A percentile compares a stretch with the other conserved stretches of the same genome.
These are phyloP conservation scores for Microchirus variegatus DNA, from an alignment of 2,797 vertebrate species.

Conservation along the genomic window DNA sequence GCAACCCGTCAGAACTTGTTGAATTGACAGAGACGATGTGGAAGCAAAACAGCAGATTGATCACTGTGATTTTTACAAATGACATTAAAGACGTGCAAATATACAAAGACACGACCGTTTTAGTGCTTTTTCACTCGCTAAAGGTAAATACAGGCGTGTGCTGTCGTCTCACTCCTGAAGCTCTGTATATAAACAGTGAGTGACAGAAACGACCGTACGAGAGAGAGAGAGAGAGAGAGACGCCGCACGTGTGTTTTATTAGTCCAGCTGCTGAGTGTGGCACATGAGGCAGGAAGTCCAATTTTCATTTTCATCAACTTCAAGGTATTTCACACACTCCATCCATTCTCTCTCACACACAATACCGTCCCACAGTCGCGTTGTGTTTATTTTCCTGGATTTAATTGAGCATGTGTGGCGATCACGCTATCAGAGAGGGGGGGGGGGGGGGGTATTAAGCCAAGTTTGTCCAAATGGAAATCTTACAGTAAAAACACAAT, in stretches of 20 bases:
- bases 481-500: slow-evolving; percentile 59
- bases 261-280: slow-evolving; percentile 50
- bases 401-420: slow-evolving; percentile 52
- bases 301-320: slow-evolving; percentile 74
- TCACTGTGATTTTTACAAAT: slow-evolving; percentile 11
- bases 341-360: slow-evolving; percentile 66
- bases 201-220: slow-evolving; percentile 42
- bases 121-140: too few species aligned
- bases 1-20: slow-evolving; percentile 15
- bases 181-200: slow-evolving; percentile 3
- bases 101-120: not conserved
- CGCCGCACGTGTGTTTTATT: slow-evolving; percentile 44
- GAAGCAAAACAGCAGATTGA: slow-evolving; percentile 5
- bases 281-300: slow-evolving; percentile 62
- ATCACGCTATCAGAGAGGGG: slow-evolving; percentile 62
- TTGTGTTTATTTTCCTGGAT: slow-evolving; percentile 65
- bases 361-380: slow-evolving; percentile 36
- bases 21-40: slow-evolving; percentile 13
- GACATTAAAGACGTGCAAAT: not conserved
- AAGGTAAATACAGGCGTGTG: too few species aligned
- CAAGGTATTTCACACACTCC: slow-evolving; percentile 68
- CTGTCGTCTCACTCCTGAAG: slow-evolving; percentile 27
- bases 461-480: slow-evolving; percentile 57
- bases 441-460: slow-evolving; percentile 18
- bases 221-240: too few species aligned